These are phyloP conservation scores for Piliocolobus tephrosceles DNA, from an alignment of 2,113 vertebrate genomes.

Conservation along the genomic window DNA sequence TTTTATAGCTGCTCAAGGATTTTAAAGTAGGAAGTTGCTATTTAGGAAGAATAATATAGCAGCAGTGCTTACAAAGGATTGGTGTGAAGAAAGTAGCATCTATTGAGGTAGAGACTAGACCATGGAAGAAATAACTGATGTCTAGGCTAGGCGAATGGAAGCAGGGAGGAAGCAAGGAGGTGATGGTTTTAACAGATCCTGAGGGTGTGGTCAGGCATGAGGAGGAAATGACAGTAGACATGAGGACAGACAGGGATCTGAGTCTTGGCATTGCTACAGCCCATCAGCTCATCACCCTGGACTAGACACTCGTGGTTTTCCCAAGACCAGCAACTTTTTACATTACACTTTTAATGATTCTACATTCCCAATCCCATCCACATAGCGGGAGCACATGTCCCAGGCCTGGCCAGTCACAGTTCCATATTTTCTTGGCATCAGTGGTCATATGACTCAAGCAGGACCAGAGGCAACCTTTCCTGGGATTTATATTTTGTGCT, in stretches of 20 bases:
- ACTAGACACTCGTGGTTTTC: not conserved
- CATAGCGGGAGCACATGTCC: not conserved
- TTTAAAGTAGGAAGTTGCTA: not conserved
- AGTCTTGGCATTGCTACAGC: not conserved
- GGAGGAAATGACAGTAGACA: not conserved
- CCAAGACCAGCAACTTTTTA: not conserved
- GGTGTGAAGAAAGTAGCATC: not conserved
- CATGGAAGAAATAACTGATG: not conserved
- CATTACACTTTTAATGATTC: not conserved
- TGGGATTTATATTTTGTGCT: not conserved
- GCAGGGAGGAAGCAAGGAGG: not conserved
- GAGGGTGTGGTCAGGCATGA: not conserved
- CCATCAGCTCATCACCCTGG: not conserved
- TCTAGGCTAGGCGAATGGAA: not conserved
- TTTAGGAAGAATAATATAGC: not conserved
- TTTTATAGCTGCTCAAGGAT: not conserved
- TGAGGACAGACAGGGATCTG: not conserved
- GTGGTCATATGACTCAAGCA: not conserved
- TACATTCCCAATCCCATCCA: not conserved
- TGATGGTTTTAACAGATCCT: not conserved
- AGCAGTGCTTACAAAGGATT: not conserved
- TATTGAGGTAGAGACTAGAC: not conserved
- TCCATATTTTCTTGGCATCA: not conserved
- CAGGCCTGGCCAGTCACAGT: not conserved
- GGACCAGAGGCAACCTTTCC: not conserved